phyloP scores from a whole-genome alignment of 1,140 invertebrate species.

The Hestina assimilis region DNA sequence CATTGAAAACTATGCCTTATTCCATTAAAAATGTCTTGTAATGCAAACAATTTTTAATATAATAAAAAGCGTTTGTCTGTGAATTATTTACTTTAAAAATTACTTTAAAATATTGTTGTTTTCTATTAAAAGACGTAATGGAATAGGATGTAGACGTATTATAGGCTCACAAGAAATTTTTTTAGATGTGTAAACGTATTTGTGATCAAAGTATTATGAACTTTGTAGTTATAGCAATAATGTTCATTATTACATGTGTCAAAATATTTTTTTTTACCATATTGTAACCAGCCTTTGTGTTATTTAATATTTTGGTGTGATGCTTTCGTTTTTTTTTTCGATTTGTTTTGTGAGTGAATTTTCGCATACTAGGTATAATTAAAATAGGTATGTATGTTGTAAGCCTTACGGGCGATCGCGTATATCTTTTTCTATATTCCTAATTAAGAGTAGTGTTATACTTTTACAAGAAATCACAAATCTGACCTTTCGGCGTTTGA shows the following conservation, averaged over 20 bases:
- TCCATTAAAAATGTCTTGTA: no score
- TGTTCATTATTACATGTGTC: constrained; percentile 48
- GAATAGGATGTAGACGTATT: constrained; percentile 40
- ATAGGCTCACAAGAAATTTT: constrained; percentile 43
- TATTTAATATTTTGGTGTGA: constrained; percentile 56
- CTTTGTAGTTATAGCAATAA: constrained; percentile 69
- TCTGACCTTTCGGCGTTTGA: constrained; percentile 42
- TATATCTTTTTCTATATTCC: constrained; percentile 61
- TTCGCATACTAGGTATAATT: constrained; percentile 63
- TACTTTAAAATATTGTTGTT: no score
- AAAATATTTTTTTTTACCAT: constrained; percentile 32
- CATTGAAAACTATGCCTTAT: no score
- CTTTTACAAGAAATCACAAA: constrained; percentile 74
- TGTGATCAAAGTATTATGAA: constrained; percentile 68
- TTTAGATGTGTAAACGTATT: constrained; percentile 55
- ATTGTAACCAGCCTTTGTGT: constrained; percentile 28
- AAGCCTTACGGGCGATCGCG: constrained; percentile 53
- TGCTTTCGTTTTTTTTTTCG: constrained; percentile 46
- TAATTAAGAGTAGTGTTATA: constrained; percentile 71
- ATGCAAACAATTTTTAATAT: no score
- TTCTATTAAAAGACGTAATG: no score
- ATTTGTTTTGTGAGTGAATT: constrained; percentile 49
- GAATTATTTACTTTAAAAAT: no score
- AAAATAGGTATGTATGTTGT: constrained; percentile 52
- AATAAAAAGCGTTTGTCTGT: no score